Base-by-base conservation (phyloP, 2,888 invertebrate genomes). In the Cryptocephalus primarius region DNA sequence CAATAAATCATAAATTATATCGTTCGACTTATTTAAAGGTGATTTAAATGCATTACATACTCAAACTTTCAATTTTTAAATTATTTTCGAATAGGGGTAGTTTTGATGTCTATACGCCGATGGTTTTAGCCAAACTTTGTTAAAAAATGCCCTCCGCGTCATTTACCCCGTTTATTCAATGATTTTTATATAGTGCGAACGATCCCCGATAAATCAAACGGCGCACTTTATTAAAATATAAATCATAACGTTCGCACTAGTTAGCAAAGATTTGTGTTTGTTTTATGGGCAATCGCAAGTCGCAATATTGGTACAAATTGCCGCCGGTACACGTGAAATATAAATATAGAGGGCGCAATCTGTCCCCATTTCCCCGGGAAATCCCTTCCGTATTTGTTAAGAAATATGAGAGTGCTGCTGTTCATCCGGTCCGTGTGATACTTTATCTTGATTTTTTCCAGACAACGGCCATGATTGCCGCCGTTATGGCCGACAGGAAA, bases 231-330 rank as follows among this genome's bases (percentile, higher is more conserved):
- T 57, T 56, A 56, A 57, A 57, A 51, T 52, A 57, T 57, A 57
- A 57, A 56, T 57, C 57, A 53, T 50, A 38, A 12, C 47, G 47
- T 52, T 44, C 45, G 48, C 47, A 50, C 48, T 46, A 53, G 51
- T 60, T 59, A 61, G 54, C 48, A 52, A 56, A 58, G 58, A 61
- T 60, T 57, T 57, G 55, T 59, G 59, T 55, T 57, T 55, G 60
- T 60, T 64, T 64, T 64, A 63, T 60, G 56, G 64, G 55, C 63
- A 60, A 60, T 63, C 62, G 58, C 55, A 52, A 57, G 58, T 60
- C 59, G 56, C 57, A 60, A 60, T 65, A 63, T 65, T 64, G 65
- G 64, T 63, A 66, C 65, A 66, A 65, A 66, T 64, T 64, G 66
- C 65, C 43, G 49, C 48, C 52, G 54, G 60, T 22, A 62, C 65